A percentile compares a stretch with the other conserved stretches of the same genome.
Conservation (phyloP, 2,888 invertebrate species). For the Hartigia nigra region DNA sequence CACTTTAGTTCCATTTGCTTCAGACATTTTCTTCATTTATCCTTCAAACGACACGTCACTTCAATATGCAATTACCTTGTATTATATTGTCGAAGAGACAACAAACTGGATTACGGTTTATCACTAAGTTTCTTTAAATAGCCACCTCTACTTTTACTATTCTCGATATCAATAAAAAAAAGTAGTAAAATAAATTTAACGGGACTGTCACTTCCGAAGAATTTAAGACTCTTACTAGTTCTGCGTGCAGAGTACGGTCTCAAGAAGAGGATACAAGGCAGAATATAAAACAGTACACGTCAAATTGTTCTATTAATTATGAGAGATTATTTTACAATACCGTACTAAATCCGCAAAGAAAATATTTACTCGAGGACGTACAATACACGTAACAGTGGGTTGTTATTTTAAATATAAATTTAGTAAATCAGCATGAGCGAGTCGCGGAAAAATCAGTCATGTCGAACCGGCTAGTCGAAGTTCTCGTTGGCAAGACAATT, state of each 20-base stretch:
- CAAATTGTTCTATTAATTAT: background rate
- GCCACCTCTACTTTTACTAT: background rate
- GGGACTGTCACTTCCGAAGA: background rate
- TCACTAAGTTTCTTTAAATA: background rate
- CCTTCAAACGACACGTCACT: background rate
- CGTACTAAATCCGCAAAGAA: background rate
- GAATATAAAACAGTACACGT: background rate
- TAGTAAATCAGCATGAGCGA: background rate
- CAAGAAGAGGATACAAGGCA: background rate
- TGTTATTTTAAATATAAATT: background rate
- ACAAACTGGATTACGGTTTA: background rate
- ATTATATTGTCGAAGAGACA: background rate
- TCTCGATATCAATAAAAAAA: background rate
- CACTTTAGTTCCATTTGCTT: slow-evolving; percentile 19
- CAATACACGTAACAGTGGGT: background rate
- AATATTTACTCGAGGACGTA: too few relatives aligned
- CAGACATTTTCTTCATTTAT: background rate
- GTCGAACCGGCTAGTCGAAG: background rate
- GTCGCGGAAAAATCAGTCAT: background rate
- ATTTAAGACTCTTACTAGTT: background rate
- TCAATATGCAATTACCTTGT: background rate
- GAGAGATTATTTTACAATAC: background rate
- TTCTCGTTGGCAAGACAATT: background rate
- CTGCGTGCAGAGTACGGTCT: background rate
- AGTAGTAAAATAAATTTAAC: background rate